Base-by-base conservation (phyloP, 2,888 invertebrate species). In the Hermodice carunculata region DNA sequence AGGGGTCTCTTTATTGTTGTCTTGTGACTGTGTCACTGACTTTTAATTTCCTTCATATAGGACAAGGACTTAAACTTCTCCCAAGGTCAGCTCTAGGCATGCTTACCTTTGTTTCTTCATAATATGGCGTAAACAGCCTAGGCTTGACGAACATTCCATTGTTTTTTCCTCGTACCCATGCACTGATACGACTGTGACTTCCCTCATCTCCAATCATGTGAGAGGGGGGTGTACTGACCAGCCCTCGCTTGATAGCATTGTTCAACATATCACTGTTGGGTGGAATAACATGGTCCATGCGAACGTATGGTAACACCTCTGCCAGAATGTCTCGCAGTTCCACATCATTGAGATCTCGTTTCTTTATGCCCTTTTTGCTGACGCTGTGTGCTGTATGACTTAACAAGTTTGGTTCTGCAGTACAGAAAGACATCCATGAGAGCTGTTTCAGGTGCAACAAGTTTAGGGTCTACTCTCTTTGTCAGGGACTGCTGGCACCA, bases 361-460 rank as follows among this genome's bases (percentile, higher is more conserved):
- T 93, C 85, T 91, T 93, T 1, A 93, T 90, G 17, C 93, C 95
- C 84, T 95, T 94, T 46, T 94, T 90, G 17, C 93, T 90, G 66
- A 94, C 94, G 40, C 94, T 93, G 87, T 95, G 95, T n/a, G 95
- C 94, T 8, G 96, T 96, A 86, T 95, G 94, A 86, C 93, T 94
- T 71, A 95, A 89, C 59, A 95, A 87, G 88, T 95, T 95, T 29
- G 96, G 96, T 83, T 96, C 96, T 91, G 87, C 49, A 76, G 74
- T 22, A 53, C 37, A 34, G 11, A 28, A 3, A 14, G 5, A 1
- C 40, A 40, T n/a, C n/a, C n/a, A n/a, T n/a, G n/a, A n/a, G n/a
- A n/a, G n/a, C n/a, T n/a, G n/a, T 54, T 59, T 56, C 61, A 54
- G 54, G 31, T 17, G 17, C 14, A 28, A 17, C 17, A 48, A 19